phyloP scores from a whole-genome alignment of 2,888 invertebrate species.

The Julus scandinavius region DNA sequence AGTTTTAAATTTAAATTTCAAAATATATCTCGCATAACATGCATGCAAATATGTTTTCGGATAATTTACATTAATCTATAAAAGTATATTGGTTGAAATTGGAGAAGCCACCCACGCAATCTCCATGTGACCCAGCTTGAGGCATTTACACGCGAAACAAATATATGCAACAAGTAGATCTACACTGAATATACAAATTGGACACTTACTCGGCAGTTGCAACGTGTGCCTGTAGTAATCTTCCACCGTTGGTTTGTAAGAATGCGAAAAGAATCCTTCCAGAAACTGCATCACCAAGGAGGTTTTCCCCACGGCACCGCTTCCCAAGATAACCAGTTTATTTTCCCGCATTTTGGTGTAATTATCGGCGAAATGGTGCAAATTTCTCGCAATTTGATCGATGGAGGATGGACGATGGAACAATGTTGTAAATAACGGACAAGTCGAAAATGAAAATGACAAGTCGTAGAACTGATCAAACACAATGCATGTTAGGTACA shows the following conservation, averaged over 20 bases:
- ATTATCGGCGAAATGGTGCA: not conserved
- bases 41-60: too few relatives aligned
- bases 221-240: conserved; percentile 61
- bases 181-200: conserved; percentile 1
- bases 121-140: not conserved
- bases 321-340: conserved; percentile 60
- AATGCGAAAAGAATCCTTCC: conserved; percentile 60
- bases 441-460: not conserved
- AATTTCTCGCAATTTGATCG: not conserved
- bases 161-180: not conserved
- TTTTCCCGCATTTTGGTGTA: conserved; percentile 57
- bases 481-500: not conserved
- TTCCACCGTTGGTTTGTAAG: conserved; percentile 61
- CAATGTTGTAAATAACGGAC: not conserved
- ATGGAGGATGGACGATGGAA: not conserved
- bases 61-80: too few relatives aligned
- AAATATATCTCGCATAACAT: too few relatives aligned
- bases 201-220: conserved; percentile 60
- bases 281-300: conserved; percentile 60
- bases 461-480: not conserved
- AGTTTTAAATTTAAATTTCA: too few relatives aligned
- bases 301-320: conserved; percentile 61
- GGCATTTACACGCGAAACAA: not conserved
- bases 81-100: not conserved
- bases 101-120: too few relatives aligned